phyloP scores from a whole-genome alignment of 2,888 invertebrate genomes.

The Leptopilina drosophilae region DNA sequence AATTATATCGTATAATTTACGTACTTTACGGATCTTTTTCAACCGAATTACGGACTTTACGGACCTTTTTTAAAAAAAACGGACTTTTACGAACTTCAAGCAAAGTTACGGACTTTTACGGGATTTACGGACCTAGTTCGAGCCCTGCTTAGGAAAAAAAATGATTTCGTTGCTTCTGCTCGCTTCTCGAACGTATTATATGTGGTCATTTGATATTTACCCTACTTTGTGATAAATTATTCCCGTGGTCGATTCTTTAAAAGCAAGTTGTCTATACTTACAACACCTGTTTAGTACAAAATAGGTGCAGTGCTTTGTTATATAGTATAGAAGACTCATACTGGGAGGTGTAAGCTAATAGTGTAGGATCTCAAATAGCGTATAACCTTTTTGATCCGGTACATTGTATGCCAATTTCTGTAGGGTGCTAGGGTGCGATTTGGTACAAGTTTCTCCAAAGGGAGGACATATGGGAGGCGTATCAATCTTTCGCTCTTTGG shows the following conservation, averaged over 20 bases:
- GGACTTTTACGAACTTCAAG: no score
- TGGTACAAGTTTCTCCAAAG: constrained; percentile 50
- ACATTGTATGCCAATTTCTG: constrained; percentile 52
- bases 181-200: constrained; percentile 62
- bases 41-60: no score
- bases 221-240: constrained; percentile 50
- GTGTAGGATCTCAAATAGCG: constrained; percentile 51
- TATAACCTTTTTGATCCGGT: constrained; percentile 61
- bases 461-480: constrained; percentile 74
- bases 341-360: constrained; percentile 54
- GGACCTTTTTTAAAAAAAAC: no score
- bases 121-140: no score
- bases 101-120: no score
- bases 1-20: no score
- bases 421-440: constrained; percentile 50
- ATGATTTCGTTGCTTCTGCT: no score
- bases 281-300: constrained; percentile 70
- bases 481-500: constrained; percentile 54
- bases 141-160: no score
- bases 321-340: constrained; percentile 58
- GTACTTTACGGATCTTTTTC: no score
- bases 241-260: constrained; percentile 49
- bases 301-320: constrained; percentile 41
- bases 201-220: constrained; percentile 72
- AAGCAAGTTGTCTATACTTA: constrained; percentile 61